Evolutionary conservation across 2,113 vertebrate species (phyloP).

Genomic region (Phrynocephalus versicolor): DNA sequence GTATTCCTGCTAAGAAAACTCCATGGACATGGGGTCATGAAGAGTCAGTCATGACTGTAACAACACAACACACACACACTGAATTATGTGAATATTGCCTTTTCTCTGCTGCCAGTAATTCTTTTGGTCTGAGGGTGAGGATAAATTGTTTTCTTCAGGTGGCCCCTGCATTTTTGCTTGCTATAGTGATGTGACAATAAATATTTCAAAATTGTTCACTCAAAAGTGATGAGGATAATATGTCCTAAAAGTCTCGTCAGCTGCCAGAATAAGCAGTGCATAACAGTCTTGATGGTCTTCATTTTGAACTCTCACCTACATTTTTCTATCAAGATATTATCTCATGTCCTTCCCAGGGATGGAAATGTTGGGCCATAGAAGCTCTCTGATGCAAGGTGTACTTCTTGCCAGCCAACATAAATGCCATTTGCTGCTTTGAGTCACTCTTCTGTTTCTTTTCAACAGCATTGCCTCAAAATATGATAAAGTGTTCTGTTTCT

Average conservation of each 20-base stretch:
- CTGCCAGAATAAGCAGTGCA: not conserved
- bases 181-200: not conserved
- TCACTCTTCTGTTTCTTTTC: not conserved
- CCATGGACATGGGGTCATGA: too few species aligned
- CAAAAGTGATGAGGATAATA: not conserved
- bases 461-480: not conserved
- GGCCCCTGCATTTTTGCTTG: not conserved
- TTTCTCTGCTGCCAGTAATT: not conserved
- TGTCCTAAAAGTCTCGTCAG: not conserved
- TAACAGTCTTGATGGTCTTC: not conserved
- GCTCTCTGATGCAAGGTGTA: not conserved
- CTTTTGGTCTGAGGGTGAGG: not conserved
- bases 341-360: not conserved
- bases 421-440: not conserved
- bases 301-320: not conserved
- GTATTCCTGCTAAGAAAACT: too few species aligned
- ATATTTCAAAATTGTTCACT: not conserved
- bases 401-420: not conserved
- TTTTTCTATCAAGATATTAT: not conserved
- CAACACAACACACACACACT: too few species aligned
- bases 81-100: not conserved
- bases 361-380: not conserved
- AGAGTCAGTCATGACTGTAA: too few species aligned
- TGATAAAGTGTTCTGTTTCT: too few species aligned
- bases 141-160: not conserved